Conservation (phyloP, 2,888 invertebrate species). For the Steinernema hermaphroditum region DNA sequence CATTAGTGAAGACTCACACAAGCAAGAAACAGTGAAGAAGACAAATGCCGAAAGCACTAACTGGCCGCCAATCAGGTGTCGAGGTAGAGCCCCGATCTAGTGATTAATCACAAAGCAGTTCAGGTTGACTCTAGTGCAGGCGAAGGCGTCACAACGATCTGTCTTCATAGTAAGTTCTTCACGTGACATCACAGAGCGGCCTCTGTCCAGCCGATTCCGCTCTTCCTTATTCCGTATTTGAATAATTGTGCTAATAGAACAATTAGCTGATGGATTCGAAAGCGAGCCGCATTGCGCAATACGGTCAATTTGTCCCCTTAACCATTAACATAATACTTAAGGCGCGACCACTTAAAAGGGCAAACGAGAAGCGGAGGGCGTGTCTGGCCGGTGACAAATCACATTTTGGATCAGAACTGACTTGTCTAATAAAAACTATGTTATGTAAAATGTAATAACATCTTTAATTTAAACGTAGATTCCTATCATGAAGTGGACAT, state of each 20-base stretch:
- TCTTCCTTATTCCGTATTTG: neutral
- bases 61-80: neutral
- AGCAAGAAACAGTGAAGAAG: constrained; percentile 3
- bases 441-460: too few relatives aligned
- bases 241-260: constrained; percentile 17
- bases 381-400: too few relatives aligned
- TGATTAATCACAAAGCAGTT: constrained; percentile 11
- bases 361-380: too few relatives aligned
- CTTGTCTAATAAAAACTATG: too few relatives aligned
- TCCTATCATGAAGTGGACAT: too few relatives aligned
- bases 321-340: too few relatives aligned
- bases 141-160: constrained; percentile 15
- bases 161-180: neutral
- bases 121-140: constrained; percentile 2
- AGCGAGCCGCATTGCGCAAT: neutral
- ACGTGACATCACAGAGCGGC: neutral
- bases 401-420: too few relatives aligned
- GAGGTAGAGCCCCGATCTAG: neutral
- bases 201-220: neutral
- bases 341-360: neutral
- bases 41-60: constrained; percentile 6
- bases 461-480: too few relatives aligned
- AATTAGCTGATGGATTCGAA: constrained; percentile 8
- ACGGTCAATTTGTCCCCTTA: neutral
- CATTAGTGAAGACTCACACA: neutral